Evolutionary conservation across 2,888 invertebrate genomes (phyloP), one percentile per base, ranked within the genome.

Genomic region (Epirrita christyi): DNA sequence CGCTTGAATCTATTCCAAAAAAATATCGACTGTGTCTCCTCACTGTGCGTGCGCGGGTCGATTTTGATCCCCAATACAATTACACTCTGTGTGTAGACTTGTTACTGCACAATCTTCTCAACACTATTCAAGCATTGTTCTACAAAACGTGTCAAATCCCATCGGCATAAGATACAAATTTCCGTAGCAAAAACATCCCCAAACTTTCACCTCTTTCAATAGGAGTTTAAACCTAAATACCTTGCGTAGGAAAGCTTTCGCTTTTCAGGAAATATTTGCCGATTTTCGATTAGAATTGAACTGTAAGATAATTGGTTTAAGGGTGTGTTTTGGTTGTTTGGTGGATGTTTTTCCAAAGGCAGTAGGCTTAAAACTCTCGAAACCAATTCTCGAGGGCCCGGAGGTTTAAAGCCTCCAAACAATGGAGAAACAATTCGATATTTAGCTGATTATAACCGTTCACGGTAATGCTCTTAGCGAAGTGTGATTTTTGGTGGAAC

Each of bases 131-230:
- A 61, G 66, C 66, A 66, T 55, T 49, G 15, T 14, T 37, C 14
- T 34, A 59, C 11, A 83, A 84, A 79, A 72, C 59, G 65, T 5
- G 76, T 81, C 73, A 64, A 86, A 70, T 59, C 9, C 5, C 45
- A 11, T 37, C 6, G 29, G 15, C n/a, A 50, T 71, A 88, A 71
- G 73, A 80, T 67, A 59, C 63, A 78, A 54, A 73, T 74, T 79
- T 29, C 58, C 55, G 47, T 44, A 66, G 66, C 75, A 62, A 40
- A 51, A 55, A 54, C 66, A 66, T 71, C 81, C 83, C 83, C 73
- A 84, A 89, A 92, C 89, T 91, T 92, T 91, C 91, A 91, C 90
- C 90, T 90, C 91, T 90, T 90, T 88, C 91, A 86, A 90, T 90
- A 86, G 86, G 84, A 91, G 85, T 91, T 90, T 88, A 89, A 88